These are phyloP conservation scores for Hoplostethus mediterraneus DNA, from an alignment of 2,797 vertebrate species.

Conservation along the genomic window DNA sequence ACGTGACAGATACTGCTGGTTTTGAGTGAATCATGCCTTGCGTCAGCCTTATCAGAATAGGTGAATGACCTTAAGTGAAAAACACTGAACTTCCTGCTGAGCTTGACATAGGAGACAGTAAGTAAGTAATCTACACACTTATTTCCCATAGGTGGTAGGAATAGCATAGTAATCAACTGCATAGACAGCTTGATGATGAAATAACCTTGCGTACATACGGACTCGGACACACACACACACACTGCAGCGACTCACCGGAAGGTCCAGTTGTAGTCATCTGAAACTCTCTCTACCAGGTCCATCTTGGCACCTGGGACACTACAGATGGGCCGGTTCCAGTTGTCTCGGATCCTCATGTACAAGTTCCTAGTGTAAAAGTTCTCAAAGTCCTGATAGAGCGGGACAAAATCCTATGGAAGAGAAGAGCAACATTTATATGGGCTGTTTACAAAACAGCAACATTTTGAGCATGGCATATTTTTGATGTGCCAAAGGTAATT, in stretches of 20 bases:
- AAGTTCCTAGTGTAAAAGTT: conserved; percentile 98
- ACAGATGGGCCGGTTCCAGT: conserved; percentile 96
- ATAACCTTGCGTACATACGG: neutral
- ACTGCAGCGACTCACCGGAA: conserved; percentile 88
- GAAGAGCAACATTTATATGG: neutral
- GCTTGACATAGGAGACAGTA: neutral
- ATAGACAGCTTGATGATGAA: conserved; percentile 9
- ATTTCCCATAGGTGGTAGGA: neutral
- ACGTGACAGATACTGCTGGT: conserved; percentile 42
- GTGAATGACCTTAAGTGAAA: conserved; percentile 27
- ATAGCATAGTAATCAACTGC: neutral
- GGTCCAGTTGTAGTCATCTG: conserved; percentile 95
- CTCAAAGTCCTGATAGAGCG: conserved; percentile 98
- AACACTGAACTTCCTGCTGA: conserved; percentile 1
- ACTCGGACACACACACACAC: neutral
- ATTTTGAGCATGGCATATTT: neutral
- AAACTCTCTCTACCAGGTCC: conserved; percentile 91
- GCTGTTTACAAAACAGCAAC: neutral
- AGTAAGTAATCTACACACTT: neutral
- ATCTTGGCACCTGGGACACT: conserved; percentile 94
- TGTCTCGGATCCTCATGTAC: conserved; percentile 97
- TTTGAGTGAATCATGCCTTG: conserved; percentile 40
- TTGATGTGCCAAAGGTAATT: neutral
- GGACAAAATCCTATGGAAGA: conserved; percentile 92
- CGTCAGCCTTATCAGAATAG: conserved; percentile 31